A percentile compares a stretch with the other conserved stretches of the same genome.
These are phyloP conservation scores for Diprion similis DNA, from an alignment of 1,140 invertebrate genomes.

Conservation along the genomic window DNA sequence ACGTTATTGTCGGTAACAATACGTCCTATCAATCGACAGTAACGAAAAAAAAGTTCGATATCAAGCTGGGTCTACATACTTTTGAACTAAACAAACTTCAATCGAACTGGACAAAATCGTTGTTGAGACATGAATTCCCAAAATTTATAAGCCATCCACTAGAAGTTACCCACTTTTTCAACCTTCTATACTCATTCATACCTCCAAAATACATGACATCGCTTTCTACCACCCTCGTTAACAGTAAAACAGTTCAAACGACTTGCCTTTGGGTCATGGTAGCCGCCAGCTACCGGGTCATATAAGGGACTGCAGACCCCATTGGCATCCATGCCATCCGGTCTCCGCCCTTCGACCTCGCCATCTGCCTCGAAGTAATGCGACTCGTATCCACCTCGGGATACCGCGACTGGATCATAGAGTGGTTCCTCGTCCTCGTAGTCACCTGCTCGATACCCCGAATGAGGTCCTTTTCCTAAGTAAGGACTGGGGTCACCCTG, in stretches of 20 bases:
- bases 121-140: too few species aligned
- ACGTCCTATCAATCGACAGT: too few species aligned
- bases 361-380: slow-evolving; percentile 54
- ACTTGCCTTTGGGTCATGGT: slow-evolving; percentile 23
- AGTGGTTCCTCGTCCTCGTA: slow-evolving; percentile 54
- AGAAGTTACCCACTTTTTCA: too few species aligned
- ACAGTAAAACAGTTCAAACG: background rate
- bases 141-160: too few species aligned
- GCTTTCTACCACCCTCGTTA: too few species aligned
- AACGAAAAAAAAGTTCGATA: too few species aligned
- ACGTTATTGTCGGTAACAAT: too few species aligned
- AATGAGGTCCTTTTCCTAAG: slow-evolving; percentile 27
- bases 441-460: slow-evolving; percentile 28
- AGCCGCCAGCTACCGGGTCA: background rate
- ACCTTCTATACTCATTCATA: too few species aligned
- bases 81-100: too few species aligned
- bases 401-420: slow-evolving; percentile 54
- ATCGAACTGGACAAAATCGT: too few species aligned
- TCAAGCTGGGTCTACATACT: too few species aligned
- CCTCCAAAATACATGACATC: too few species aligned
- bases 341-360: background rate
- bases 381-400: slow-evolving; percentile 53
- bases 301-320: background rate
- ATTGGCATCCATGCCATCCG: slow-evolving; percentile 43
- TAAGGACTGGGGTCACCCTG: slow-evolving; percentile 41